phyloP scores from a whole-genome alignment of 2,888 invertebrate genomes.

The Drosophila buzzatii region DNA sequence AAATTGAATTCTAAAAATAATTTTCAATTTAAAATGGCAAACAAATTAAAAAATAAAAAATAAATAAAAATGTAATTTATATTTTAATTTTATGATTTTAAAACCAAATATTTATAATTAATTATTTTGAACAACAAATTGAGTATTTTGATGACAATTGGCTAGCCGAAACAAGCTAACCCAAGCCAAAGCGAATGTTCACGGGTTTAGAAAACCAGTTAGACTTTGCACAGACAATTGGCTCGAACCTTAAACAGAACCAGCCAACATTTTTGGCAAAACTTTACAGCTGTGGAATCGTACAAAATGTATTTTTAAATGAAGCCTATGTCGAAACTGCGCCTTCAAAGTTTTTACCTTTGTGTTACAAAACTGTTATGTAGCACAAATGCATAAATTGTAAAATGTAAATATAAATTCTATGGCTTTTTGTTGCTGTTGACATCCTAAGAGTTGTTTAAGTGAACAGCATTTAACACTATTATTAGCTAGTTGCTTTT shows the following conservation, averaged over 20 bases:
- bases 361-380: neutral
- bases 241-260: conserved; percentile 2
- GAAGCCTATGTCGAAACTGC: neutral
- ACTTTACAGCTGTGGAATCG: neutral
- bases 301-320: conserved; percentile 1
- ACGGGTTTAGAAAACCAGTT: neutral
- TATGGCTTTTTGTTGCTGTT: neutral
- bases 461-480: neutral
- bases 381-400: neutral
- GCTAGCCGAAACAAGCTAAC: neutral
- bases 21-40: no score
- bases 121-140: no score
- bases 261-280: neutral
- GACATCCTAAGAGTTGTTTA: neutral
- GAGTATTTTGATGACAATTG: neutral
- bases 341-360: neutral
- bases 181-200: neutral
- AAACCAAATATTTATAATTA: no score
- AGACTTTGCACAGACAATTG: neutral
- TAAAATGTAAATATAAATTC: neutral
- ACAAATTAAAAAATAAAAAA: no score
- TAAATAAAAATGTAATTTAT: no score
- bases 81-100: no score
- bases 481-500: neutral
- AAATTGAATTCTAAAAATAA: no score